Conservation (phyloP, 92 coral and sea anemone genomes). For the Porites cylindrica region DNA sequence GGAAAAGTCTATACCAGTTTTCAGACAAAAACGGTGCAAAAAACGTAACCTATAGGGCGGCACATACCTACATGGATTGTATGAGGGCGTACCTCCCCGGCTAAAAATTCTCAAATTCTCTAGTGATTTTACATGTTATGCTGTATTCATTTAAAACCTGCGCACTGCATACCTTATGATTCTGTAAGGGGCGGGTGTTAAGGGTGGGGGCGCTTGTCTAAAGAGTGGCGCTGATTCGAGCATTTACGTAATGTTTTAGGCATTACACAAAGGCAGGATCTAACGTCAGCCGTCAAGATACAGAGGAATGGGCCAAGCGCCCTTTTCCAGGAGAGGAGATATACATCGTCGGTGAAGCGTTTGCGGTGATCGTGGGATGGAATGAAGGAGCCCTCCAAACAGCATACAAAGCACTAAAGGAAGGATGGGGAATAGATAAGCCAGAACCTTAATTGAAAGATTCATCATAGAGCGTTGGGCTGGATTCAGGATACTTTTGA, state of each 20-base stretch:
- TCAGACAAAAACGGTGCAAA: too few species aligned
- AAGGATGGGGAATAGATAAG: constrained; percentile 21
- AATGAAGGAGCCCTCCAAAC: constrained; percentile 35
- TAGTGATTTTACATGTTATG: too few species aligned
- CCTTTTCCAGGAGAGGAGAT: constrained; percentile 30
- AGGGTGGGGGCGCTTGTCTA: too few species aligned
- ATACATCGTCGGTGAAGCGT: constrained; percentile 30
- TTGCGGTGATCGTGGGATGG: constrained; percentile 14
- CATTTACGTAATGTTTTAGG: not conserved
- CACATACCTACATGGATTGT: too few species aligned
- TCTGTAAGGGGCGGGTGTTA: too few species aligned
- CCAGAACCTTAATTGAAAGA: constrained; percentile 1
- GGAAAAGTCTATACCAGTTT: too few species aligned
- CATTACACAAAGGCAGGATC: constrained; percentile 28
- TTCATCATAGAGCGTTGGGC: not conserved
- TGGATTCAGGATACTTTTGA: not conserved
- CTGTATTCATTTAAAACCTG: too few species aligned
- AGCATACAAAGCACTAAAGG: constrained; percentile 21
- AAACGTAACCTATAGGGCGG: too few species aligned
- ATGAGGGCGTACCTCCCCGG: too few species aligned
- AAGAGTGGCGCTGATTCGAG: too few species aligned
- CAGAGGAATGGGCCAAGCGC: constrained; percentile 34
- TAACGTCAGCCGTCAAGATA: not conserved
- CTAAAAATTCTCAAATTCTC: too few species aligned
- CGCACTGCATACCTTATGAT: too few species aligned